Conservation (phyloP, 2,113 vertebrate genomes). For the Edolisoma coerulescens region DNA sequence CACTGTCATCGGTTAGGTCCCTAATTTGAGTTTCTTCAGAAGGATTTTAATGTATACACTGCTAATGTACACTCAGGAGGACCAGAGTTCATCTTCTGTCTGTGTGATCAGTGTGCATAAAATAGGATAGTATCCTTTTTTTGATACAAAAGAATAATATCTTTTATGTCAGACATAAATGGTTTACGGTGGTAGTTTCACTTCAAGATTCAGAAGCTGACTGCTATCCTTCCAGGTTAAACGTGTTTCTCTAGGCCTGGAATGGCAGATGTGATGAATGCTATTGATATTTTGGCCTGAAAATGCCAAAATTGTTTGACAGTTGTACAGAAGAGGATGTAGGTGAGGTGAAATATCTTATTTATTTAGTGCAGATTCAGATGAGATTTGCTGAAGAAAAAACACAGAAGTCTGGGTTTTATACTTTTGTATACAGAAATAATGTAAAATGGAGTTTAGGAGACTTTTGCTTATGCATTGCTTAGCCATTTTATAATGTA, state of each 20-base stretch:
- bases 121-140: neutral
- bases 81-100: neutral
- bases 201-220: neutral
- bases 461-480: neutral
- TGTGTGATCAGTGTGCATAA: neutral
- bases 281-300: neutral
- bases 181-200: neutral
- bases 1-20: neutral
- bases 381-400: neutral
- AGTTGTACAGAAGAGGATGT: neutral
- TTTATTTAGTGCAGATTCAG: neutral
- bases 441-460: neutral
- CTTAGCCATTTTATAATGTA: neutral
- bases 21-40: neutral
- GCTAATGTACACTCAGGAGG: neutral
- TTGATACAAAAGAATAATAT: neutral
- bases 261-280: neutral
- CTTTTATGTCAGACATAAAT: neutral
- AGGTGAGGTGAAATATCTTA: neutral
- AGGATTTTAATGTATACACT: neutral
- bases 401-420: neutral
- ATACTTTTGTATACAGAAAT: neutral
- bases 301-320: neutral
- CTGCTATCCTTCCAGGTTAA: neutral
- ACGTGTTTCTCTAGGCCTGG: neutral